Evolutionary conservation across 1,140 invertebrate species (phyloP).

Genomic region (Diploscapter pachys): DNA sequence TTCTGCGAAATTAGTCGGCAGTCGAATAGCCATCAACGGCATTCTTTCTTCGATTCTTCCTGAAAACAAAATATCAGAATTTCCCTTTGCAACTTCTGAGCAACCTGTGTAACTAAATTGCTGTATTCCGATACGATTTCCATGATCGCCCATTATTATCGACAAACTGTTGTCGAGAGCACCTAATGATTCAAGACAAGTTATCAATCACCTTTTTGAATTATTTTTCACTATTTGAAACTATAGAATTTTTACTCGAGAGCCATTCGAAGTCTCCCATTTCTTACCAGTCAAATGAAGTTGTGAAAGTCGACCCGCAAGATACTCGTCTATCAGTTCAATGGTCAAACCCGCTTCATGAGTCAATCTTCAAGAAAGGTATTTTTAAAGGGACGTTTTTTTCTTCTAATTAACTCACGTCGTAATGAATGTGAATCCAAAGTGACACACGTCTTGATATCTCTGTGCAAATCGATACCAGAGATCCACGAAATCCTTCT

Average conservation of each 20-base stretch:
- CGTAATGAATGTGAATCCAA: conserved; percentile 53
- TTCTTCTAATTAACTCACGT: not conserved
- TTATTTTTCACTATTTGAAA: too few species aligned
- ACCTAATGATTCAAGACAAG: conserved; percentile 11
- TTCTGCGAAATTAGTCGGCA: conserved; percentile 41
- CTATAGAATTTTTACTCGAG: too few species aligned
- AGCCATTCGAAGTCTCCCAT: too few species aligned
- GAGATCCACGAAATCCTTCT: conserved; percentile 37
- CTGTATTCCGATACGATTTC: conserved; percentile 54
- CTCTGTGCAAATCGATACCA: conserved; percentile 45
- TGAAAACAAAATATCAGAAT: not conserved
- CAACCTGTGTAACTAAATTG: conserved; percentile 33
- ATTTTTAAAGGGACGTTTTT: too few species aligned
- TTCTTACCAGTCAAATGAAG: not conserved
- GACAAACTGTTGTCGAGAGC: conserved; percentile 60
- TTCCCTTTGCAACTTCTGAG: too few species aligned
- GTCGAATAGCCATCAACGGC: conserved; percentile 50
- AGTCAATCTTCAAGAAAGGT: conserved; percentile 27
- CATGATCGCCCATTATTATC: conserved; percentile 62
- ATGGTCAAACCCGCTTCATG: conserved; percentile 36
- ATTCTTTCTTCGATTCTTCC: conserved; percentile 58
- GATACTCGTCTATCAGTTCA: conserved; percentile 20
- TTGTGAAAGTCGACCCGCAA: not conserved
- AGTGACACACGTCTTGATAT: conserved; percentile 48
- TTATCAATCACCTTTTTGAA: too few species aligned